Percentiles rank a stretch among this genome's conserved stretches.
Evolutionary conservation across 2,888 invertebrate genomes (phyloP).

Genomic region (Mesorhabditis belari): DNA sequence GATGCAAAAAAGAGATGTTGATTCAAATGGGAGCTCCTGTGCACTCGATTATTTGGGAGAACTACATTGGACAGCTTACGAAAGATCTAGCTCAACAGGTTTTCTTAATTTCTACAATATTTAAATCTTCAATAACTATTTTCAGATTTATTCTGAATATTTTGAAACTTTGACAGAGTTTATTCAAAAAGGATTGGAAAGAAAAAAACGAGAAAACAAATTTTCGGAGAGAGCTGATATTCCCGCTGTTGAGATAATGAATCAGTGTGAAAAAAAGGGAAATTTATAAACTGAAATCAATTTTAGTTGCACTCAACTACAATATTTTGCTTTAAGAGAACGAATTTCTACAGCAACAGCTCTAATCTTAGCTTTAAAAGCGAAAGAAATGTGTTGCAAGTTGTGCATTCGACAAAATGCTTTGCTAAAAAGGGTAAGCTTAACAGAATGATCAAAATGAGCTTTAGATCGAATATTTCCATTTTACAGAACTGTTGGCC

Average conservation of each 20-base stretch:
- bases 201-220: conserved; percentile 62
- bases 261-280: conserved; percentile 66
- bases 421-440: conserved; percentile 61
- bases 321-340: conserved; percentile 59
- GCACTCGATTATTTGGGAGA: conserved; percentile 66
- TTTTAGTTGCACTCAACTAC: conserved; percentile 20
- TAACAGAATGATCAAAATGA: neutral
- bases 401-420: conserved; percentile 66
- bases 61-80: conserved; percentile 54
- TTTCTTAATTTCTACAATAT: neutral
- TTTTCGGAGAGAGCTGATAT: conserved; percentile 70
- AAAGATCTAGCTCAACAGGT: conserved; percentile 22
- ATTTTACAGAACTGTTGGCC: neutral
- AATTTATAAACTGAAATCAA: conserved; percentile 38
- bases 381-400: conserved; percentile 9
- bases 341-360: conserved; percentile 72
- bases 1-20: conserved; percentile 55
- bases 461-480: too few relatives aligned
- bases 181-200: conserved; percentile 19
- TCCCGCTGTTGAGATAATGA: conserved; percentile 64
- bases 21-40: conserved; percentile 70
- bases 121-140: neutral
- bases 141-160: conserved; percentile 22
- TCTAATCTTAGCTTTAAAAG: conserved; percentile 64
- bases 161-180: conserved; percentile 13